Percentiles rank a stretch among this genome's conserved stretches.
Evolutionary conservation across 2,113 vertebrate species (phyloP).

Genomic region (Sceloporus undulatus): DNA sequence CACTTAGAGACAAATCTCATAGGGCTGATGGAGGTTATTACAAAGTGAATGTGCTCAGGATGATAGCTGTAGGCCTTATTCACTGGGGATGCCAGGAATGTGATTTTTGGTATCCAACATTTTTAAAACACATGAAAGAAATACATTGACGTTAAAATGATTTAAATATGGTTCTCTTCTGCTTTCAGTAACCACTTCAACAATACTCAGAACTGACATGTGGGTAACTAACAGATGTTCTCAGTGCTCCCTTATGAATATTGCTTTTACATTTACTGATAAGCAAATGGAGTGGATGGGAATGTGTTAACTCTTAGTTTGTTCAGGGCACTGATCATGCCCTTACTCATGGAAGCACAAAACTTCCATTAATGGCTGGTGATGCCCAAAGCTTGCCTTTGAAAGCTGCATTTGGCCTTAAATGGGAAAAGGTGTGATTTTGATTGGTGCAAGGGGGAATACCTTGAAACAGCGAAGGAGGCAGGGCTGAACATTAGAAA

Average conservation of each 20-base stretch:
- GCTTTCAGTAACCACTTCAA: neutral
- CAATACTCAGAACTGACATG: neutral
- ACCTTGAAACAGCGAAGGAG: slow-evolving; percentile 1
- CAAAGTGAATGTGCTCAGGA: neutral
- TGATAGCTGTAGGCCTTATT: neutral
- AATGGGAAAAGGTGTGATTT: neutral
- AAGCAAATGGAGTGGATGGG: neutral
- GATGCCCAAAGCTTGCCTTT: slow-evolving; percentile 1
- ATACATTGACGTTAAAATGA: neutral
- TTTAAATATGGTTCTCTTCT: neutral
- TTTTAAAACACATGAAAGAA: neutral
- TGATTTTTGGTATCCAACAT: neutral
- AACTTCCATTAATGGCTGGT: neutral
- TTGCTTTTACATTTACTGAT: slow-evolving; percentile 1
- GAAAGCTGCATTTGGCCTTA: neutral
- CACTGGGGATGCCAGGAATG: neutral
- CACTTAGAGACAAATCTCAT: neutral
- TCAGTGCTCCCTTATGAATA: slow-evolving; percentile 4
- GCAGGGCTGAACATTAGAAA: neutral
- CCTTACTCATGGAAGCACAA: fast-evolving
- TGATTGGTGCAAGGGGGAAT: neutral
- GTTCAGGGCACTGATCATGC: neutral
- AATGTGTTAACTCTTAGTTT: neutral
- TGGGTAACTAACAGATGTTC: slow-evolving; percentile 1
- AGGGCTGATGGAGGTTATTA: neutral